These are phyloP conservation scores for Ictidomys tridecemlineatus DNA, from an alignment of 2,113 vertebrate genomes.

Conservation along the genomic window DNA sequence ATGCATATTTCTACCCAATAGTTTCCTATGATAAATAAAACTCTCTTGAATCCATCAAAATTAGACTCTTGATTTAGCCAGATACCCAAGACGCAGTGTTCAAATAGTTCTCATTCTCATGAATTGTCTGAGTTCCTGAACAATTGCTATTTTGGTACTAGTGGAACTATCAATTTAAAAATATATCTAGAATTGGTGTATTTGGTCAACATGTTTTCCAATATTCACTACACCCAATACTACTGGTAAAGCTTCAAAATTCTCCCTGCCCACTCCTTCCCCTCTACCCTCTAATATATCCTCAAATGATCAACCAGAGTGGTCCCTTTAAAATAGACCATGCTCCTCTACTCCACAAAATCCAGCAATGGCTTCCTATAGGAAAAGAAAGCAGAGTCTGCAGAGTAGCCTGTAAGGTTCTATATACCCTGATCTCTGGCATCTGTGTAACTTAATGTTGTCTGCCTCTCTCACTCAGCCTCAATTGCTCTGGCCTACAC, in stretches of 20 bases:
- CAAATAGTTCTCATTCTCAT: background rate
- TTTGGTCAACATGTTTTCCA: background rate
- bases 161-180: background rate
- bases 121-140: background rate
- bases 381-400: background rate
- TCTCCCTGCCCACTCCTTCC: background rate
- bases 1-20: background rate
- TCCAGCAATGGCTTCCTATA: background rate
- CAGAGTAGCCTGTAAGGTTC: background rate
- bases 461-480: background rate
- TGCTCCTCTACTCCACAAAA: background rate
- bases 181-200: background rate
- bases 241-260: background rate
- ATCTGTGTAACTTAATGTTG: background rate
- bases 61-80: background rate
- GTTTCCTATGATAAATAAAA: background rate
- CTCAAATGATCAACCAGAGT: background rate
- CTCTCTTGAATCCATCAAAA: background rate
- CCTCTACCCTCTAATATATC: background rate
- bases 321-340: constrained; percentile 6
- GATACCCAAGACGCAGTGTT: background rate
- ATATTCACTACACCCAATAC: background rate
- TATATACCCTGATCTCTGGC: background rate
- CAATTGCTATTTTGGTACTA: background rate
- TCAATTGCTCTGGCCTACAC: background rate